Evolutionary conservation across 1,140 invertebrate genomes (phyloP).

Genomic region (Probaryconus sp.): DNA sequence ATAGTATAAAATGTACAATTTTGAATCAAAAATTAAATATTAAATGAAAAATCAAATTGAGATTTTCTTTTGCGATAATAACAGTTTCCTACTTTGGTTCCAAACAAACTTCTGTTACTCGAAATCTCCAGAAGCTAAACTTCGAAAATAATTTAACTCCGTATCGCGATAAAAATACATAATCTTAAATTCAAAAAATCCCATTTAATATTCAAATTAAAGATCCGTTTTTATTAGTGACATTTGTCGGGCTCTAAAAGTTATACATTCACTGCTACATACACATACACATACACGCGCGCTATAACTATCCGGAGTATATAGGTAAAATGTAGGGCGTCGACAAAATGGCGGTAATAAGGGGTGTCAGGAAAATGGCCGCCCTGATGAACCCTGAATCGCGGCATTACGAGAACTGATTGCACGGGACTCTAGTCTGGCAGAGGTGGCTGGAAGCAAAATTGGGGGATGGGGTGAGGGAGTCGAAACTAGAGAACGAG

Average conservation of each 20-base stretch:
- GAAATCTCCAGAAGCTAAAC: no score
- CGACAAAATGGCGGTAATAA: constrained; percentile 74
- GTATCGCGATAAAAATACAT: no score
- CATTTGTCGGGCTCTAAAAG: not conserved
- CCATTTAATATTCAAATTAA: not conserved
- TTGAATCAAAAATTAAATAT: no score
- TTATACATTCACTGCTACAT: not conserved
- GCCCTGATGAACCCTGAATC: constrained; percentile 75
- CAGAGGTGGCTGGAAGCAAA: constrained; percentile 31
- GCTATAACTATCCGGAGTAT: constrained; percentile 15
- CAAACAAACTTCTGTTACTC: no score
- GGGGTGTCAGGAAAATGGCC: constrained; percentile 74
- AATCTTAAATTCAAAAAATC: not conserved
- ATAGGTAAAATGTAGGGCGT: constrained; percentile 50
- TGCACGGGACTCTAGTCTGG: constrained; percentile 64
- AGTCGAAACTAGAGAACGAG: constrained; percentile 44
- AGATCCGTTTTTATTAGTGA: constrained; percentile 9
- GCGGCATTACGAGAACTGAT: constrained; percentile 74
- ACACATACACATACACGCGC: constrained; percentile 18
- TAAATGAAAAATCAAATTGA: no score
- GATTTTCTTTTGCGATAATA: no score
- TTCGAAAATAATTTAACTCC: no score
- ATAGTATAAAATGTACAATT: no score
- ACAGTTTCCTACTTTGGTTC: no score
- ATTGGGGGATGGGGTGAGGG: constrained; percentile 10